These are phyloP conservation scores for Delichon dasypus DNA, from an alignment of 2,797 vertebrate genomes.

Conservation along the genomic window DNA sequence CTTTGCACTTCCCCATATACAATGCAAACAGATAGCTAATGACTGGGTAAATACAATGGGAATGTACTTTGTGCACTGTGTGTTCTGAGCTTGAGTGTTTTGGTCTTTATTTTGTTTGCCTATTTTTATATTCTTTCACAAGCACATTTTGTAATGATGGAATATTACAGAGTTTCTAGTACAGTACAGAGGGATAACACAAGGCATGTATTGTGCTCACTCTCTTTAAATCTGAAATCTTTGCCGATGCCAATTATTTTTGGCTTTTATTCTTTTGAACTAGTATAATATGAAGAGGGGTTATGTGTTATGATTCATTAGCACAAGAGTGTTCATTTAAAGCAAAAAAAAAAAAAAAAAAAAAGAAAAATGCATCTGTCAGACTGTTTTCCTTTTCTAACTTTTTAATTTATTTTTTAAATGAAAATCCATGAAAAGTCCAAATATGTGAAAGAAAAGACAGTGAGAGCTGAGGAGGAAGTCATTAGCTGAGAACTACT, in stretches of 20 bases:
- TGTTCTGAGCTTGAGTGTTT: conserved; percentile 54
- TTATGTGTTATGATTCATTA: conserved; percentile 1
- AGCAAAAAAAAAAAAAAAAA: neutral
- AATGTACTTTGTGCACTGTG: conserved; percentile 46
- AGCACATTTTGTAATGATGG: conserved; percentile 55
- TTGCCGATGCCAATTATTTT: conserved; percentile 39
- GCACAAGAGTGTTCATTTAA: neutral
- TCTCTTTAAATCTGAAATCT: conserved; percentile 46
- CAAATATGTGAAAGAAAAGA: neutral
- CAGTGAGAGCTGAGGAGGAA: neutral
- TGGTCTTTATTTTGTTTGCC: conserved; percentile 65
- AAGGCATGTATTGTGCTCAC: conserved; percentile 43
- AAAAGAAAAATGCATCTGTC: neutral
- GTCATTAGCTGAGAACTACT: neutral
- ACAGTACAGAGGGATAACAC: conserved; percentile 34
- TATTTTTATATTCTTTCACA: conserved; percentile 59
- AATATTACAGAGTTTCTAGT: conserved; percentile 54
- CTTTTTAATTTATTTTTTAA: neutral
- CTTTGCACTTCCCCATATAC: conserved; percentile 43
- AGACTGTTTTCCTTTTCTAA: neutral
- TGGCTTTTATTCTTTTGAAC: conserved; percentile 62
- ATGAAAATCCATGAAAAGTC: neutral
- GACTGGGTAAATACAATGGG: conserved; percentile 53
- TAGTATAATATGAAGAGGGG: neutral
- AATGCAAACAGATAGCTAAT: conserved; percentile 61